A percentile compares a stretch with the other conserved stretches of the same genome.
These are phyloP conservation scores for Epicauta chinensis DNA, from an alignment of 1,140 invertebrate species.

Conservation along the genomic window DNA sequence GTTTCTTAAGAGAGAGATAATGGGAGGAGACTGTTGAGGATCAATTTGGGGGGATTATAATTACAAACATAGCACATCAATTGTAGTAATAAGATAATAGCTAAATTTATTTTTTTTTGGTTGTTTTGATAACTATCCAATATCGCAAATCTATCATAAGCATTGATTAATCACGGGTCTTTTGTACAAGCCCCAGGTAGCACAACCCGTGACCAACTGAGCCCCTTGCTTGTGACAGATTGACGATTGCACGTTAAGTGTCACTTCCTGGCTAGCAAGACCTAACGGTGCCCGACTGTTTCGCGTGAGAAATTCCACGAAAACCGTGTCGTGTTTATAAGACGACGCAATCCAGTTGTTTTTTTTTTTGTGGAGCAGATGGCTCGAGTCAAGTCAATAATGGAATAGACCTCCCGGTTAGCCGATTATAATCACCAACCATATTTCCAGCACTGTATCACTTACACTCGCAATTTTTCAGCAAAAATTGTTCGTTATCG, in stretches of 20 bases:
- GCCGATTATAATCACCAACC: neutral
- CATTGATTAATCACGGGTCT: conserved; percentile 23
- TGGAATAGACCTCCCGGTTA: conserved; percentile 16
- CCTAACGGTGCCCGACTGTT: conserved; percentile 26
- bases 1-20: neutral
- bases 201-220: conserved; percentile 40
- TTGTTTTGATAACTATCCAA: neutral
- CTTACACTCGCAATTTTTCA: no score
- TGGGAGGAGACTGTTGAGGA: no score
- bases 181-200: conserved; percentile 33
- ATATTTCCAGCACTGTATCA: no score
- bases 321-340: no score
- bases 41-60: conserved; percentile 27
- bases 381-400: conserved; percentile 3
- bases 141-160: conserved; percentile 16
- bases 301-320: no score
- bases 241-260: conserved; percentile 29
- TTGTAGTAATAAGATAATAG: conserved; percentile 27
- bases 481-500: no score
- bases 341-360: no score
- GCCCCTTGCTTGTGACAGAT: conserved; percentile 38
- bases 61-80: conserved; percentile 34
- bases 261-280: conserved; percentile 39
- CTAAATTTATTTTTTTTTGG: conserved; percentile 21
- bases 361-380: conserved; percentile 5